phyloP scores from a whole-genome alignment of 1,140 invertebrate genomes.

The Tetramorium alpestre region DNA sequence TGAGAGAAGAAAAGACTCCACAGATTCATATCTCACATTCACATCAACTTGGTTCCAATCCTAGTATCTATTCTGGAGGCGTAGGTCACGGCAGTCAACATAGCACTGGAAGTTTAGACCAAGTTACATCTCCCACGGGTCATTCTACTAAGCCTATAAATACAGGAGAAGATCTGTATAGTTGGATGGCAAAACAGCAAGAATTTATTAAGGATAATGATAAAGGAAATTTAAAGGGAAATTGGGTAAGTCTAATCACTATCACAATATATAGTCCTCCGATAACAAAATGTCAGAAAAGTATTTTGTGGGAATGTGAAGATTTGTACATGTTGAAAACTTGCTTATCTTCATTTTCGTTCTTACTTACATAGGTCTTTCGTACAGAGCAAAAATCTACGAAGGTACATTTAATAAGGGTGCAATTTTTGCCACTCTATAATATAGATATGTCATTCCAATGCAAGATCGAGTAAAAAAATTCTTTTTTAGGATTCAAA shows the following conservation, averaged over 20 bases:
- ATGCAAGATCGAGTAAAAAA: not conserved
- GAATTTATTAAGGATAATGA: conserved; percentile 87
- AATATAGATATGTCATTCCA: not conserved
- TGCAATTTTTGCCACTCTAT: not conserved
- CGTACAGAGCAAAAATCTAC: conserved; percentile 82
- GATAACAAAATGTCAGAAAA: not conserved
- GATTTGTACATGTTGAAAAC: conserved; percentile 3
- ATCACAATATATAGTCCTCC: not conserved
- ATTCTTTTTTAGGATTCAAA: conserved; percentile 85
- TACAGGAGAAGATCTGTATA: conserved; percentile 94
- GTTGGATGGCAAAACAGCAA: conserved; percentile 98
- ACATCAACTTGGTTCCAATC: conserved; percentile 87
- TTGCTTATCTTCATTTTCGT: conserved; percentile 1
- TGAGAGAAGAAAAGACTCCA: conserved; percentile 89
- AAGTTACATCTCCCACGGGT: conserved; percentile 81
- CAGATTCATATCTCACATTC: conserved; percentile 82
- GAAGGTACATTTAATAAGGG: conserved; percentile 77
- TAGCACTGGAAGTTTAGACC: conserved; percentile 83
- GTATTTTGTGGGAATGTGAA: not conserved
- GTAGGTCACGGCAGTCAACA: conserved; percentile 84
- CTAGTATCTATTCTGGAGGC: conserved; percentile 87
- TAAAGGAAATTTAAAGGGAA: conserved; percentile 84
- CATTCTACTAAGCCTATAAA: conserved; percentile 79
- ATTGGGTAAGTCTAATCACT: conserved; percentile 80
- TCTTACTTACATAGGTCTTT: conserved; percentile 80